phyloP scores from a whole-genome alignment of 2,113 vertebrate species.

The Prionailurus viverrinus region DNA sequence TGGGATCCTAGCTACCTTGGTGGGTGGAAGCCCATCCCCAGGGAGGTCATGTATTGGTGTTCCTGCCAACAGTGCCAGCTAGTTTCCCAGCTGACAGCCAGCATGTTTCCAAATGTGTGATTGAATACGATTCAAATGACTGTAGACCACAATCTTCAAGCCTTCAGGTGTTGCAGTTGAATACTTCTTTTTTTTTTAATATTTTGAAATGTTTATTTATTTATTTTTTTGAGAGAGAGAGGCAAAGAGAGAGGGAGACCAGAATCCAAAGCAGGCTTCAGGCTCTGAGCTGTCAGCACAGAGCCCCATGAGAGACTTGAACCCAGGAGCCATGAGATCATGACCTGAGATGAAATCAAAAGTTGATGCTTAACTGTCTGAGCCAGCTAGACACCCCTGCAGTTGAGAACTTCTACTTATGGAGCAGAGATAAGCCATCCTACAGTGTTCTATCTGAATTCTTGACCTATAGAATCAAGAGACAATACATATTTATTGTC shows the following conservation, averaged over 20 bases:
- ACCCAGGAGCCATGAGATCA: too few relatives aligned
- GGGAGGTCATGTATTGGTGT: neutral
- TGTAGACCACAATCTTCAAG: neutral
- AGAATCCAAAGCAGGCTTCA: too few relatives aligned
- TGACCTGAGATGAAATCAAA: too few relatives aligned
- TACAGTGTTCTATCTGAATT: neutral
- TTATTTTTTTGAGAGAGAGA: too few relatives aligned
- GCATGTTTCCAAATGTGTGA: neutral
- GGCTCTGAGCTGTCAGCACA: too few relatives aligned
- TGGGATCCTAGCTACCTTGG: neutral
- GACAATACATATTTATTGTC: neutral
- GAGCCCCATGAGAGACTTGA: too few relatives aligned
- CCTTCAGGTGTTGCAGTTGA: neutral
- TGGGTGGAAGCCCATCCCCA: neutral
- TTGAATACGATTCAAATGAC: slow-evolving; percentile 18
- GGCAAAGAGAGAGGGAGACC: too few relatives aligned
- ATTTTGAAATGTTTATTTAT: too few relatives aligned
- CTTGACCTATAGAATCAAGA: neutral
- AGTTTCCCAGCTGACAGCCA: neutral
- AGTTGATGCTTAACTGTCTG: too few relatives aligned
- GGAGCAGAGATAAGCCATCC: neutral
- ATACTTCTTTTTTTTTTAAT: neutral
- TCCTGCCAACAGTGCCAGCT: neutral
- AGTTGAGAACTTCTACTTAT: neutral
- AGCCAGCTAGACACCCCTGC: neutral